These are phyloP conservation scores for Festucalex cinctus DNA, from an alignment of 2,113 vertebrate species.

Conservation along the genomic window DNA sequence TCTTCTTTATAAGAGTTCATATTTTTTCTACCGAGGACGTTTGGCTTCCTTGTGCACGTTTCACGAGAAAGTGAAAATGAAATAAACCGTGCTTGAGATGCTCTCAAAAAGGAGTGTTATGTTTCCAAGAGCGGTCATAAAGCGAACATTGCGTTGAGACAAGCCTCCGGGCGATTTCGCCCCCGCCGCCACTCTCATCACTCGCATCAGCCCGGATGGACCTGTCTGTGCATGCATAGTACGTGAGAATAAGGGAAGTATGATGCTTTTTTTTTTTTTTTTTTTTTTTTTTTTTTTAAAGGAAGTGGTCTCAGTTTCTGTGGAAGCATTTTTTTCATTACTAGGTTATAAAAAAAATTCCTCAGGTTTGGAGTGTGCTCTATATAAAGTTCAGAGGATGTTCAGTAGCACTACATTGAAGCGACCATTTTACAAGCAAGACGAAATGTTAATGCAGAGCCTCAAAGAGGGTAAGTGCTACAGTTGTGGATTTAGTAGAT, in stretches of 20 bases:
- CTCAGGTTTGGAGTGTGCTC: background rate
- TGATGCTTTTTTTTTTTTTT: slow-evolving; percentile 20
- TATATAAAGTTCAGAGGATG: slow-evolving; percentile 39
- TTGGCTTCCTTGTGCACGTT: slow-evolving; percentile 46
- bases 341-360: slow-evolving; percentile 36
- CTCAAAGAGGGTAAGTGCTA: slow-evolving; percentile 35
- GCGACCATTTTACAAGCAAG: slow-evolving; percentile 5
- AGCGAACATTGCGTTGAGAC: background rate
- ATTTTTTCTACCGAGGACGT: slow-evolving; percentile 67
- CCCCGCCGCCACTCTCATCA: slow-evolving; percentile 1
- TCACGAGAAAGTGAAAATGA: slow-evolving; percentile 34
- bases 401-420: background rate
- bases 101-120: background rate
- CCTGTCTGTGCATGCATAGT: slow-evolving; percentile 49
- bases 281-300: too few species aligned
- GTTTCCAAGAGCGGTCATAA: background rate
- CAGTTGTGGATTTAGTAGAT: background rate
- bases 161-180: slow-evolving; percentile 17
- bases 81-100: slow-evolving; percentile 12
- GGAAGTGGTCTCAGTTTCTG: slow-evolving; percentile 16
- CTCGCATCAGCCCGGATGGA: background rate
- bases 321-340: background rate
- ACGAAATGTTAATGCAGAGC: slow-evolving; percentile 41
- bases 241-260: slow-evolving; percentile 23
- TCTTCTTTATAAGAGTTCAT: slow-evolving; percentile 57